phyloP scores from a whole-genome alignment of 2,113 vertebrate species.

The Phaethon lepturus region DNA sequence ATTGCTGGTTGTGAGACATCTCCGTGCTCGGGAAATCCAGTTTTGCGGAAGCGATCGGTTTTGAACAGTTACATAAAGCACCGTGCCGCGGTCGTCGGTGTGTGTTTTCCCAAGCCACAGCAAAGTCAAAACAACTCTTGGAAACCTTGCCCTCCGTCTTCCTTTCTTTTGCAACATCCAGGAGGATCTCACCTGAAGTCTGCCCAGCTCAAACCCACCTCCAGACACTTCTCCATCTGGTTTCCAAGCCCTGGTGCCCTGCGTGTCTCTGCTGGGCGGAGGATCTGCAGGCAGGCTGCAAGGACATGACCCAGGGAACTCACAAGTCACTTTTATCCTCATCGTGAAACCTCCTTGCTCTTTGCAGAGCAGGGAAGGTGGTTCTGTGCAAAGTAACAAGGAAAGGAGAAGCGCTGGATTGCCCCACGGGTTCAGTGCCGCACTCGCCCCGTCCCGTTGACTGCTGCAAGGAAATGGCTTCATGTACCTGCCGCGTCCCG shows the following conservation, averaged over 20 bases:
- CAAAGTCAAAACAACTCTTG: background rate
- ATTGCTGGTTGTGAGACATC: background rate
- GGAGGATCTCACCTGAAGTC: background rate
- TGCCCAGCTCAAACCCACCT: background rate
- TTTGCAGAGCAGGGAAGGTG: background rate
- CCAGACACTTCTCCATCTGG: background rate
- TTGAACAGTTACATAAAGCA: background rate
- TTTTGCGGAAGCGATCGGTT: background rate
- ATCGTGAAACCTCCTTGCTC: background rate
- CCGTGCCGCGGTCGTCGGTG: accelerated
- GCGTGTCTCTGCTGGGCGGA: background rate
- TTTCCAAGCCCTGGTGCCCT: background rate
- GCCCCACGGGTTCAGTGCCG: background rate
- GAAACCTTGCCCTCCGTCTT: background rate
- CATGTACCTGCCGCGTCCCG: background rate
- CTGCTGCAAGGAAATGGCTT: background rate
- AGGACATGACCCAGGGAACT: background rate
- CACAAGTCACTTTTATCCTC: background rate
- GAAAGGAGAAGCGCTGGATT: background rate
- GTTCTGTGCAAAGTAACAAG: background rate
- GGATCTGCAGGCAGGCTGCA: background rate
- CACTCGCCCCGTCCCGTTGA: accelerated
- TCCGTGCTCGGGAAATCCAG: background rate
- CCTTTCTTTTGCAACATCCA: background rate
- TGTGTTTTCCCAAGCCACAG: background rate